Conservation (phyloP, 2,113 vertebrate genomes). For the Bufo bufo region DNA sequence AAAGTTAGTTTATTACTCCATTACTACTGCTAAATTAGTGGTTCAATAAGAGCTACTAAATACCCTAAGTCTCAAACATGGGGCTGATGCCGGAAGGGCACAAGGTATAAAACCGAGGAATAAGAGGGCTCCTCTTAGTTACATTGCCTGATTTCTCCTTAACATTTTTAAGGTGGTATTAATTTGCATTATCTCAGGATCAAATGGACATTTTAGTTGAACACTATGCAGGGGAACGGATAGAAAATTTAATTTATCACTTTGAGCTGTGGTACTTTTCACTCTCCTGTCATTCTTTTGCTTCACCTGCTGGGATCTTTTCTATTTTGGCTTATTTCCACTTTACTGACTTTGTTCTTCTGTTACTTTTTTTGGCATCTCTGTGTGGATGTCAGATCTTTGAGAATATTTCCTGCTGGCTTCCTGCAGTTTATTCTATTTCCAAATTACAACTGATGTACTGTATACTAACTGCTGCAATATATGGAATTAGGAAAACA, state of each 20-base stretch:
- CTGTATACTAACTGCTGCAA: neutral
- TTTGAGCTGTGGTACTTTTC: slow-evolving; percentile 4
- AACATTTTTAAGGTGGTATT: neutral
- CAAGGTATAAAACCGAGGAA: neutral
- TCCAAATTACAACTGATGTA: slow-evolving; percentile 23
- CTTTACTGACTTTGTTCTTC: slow-evolving; percentile 58
- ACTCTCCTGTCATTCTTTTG: slow-evolving; percentile 53
- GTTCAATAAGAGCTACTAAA: neutral
- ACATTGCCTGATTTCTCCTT: neutral
- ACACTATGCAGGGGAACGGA: neutral
- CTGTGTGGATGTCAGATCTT: slow-evolving; percentile 62
- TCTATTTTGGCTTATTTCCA: slow-evolving; percentile 47
- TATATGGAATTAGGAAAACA: neutral
- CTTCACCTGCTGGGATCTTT: slow-evolving; percentile 60
- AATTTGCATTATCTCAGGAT: slow-evolving; percentile 1
- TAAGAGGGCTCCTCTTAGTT: neutral
- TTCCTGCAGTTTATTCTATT: slow-evolving; percentile 44
- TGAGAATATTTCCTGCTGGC: slow-evolving; percentile 56
- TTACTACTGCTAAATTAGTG: neutral
- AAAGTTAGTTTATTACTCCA: neutral
- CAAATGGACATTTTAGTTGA: neutral
- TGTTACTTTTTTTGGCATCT: slow-evolving; percentile 46
- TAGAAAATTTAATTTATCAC: slow-evolving; percentile 2
- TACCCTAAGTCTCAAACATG: neutral
- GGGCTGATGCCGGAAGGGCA: neutral